These are phyloP conservation scores for Moxostoma hubbsi DNA, from an alignment of 2,797 vertebrate genomes.

Conservation along the genomic window DNA sequence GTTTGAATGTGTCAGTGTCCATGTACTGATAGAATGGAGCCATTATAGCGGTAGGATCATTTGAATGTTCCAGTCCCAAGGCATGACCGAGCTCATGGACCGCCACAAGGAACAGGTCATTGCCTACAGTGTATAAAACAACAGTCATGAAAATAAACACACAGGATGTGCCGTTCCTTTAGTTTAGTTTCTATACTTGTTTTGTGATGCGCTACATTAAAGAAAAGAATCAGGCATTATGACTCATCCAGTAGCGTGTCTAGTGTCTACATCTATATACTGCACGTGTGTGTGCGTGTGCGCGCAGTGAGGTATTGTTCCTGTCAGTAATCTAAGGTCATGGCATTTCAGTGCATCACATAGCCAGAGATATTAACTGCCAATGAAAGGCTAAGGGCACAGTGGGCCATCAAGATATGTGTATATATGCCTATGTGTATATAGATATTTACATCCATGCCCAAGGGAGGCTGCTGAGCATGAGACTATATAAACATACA, in stretches of 20 bases:
- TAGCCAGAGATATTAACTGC: background rate
- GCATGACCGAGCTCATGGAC: slow-evolving; percentile 87
- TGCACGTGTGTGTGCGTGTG: background rate
- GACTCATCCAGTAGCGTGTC: background rate
- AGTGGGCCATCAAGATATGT: background rate
- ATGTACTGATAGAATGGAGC: slow-evolving; percentile 89
- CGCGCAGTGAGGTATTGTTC: slow-evolving; percentile 4
- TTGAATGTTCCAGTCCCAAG: slow-evolving; percentile 85
- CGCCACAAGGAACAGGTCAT: slow-evolving; percentile 87
- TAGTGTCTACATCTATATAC: background rate
- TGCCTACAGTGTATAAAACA: slow-evolving; percentile 71
- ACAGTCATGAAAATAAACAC: slow-evolving; percentile 14
- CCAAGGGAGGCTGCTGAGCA: slow-evolving; percentile 34
- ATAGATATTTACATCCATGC: slow-evolving; percentile 1
- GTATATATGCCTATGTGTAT: background rate
- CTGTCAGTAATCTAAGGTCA: slow-evolving; percentile 35
- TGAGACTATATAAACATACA: background rate
- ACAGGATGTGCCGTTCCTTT: background rate
- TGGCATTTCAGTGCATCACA: slow-evolving; percentile 33
- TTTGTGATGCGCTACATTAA: background rate
- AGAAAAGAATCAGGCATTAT: background rate
- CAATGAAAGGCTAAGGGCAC: slow-evolving; percentile 7
- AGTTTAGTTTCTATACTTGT: background rate
- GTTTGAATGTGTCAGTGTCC: slow-evolving; percentile 84
- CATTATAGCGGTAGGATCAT: slow-evolving; percentile 86